Conservation (phyloP, 1,140 invertebrate species). For the Trichogramma pretiosum region DNA sequence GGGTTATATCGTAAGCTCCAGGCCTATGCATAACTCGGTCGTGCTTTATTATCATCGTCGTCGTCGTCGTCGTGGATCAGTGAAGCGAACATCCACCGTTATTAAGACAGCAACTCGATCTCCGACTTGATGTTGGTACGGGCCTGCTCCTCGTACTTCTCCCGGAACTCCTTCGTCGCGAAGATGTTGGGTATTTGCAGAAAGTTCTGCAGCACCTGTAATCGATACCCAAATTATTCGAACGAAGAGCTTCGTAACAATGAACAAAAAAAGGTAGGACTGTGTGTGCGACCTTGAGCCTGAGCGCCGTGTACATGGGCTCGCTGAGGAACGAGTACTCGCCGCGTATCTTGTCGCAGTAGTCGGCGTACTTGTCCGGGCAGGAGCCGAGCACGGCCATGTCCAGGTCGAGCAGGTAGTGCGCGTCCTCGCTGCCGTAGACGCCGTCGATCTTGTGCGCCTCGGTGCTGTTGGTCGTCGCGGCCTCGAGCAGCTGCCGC, state of each 20-base stretch:
- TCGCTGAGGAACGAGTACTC: slow-evolving; percentile 52
- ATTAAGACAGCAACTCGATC: slow-evolving; percentile 43
- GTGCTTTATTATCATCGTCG: too few species aligned
- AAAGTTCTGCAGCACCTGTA: slow-evolving; percentile 54
- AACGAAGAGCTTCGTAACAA: background rate
- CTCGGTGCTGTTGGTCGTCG: slow-evolving; percentile 51
- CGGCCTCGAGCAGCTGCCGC: slow-evolving; percentile 44
- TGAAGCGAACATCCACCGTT: background rate
- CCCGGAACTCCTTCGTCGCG: slow-evolving; percentile 53
- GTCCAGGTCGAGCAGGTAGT: slow-evolving; percentile 56
- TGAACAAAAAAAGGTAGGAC: background rate
- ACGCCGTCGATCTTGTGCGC: slow-evolving; percentile 50
- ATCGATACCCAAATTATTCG: too few species aligned
- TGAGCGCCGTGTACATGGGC: slow-evolving; percentile 47
- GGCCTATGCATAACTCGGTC: too few species aligned
- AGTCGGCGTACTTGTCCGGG: slow-evolving; percentile 45
- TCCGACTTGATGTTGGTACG: slow-evolving; percentile 53
- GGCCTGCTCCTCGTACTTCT: slow-evolving; percentile 52
- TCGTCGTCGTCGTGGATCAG: background rate
- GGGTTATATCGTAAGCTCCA: too few species aligned
- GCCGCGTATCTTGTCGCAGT: slow-evolving; percentile 45
- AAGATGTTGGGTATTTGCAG: slow-evolving; percentile 59
- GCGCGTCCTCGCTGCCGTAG: slow-evolving; percentile 51
- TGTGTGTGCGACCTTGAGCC: slow-evolving; percentile 45
- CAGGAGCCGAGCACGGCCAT: slow-evolving; percentile 49